phyloP scores from a whole-genome alignment of 2,888 invertebrate genomes.

The Clistopyga incitator region DNA sequence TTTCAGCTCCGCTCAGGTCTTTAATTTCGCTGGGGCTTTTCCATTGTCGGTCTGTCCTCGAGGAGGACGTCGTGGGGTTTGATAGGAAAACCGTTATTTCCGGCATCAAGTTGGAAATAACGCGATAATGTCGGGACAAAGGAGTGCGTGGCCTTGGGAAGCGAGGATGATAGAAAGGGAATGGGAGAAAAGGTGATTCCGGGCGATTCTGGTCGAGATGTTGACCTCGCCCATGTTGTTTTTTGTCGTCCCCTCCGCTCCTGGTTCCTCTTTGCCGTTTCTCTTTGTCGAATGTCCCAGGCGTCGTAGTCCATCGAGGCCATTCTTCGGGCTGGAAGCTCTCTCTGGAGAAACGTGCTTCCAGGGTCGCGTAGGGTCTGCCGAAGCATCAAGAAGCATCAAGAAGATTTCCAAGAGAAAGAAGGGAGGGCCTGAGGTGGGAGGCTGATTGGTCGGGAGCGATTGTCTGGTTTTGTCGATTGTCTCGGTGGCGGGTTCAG shows the following conservation, averaged over 20 bases:
- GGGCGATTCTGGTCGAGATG: slow-evolving; percentile 19
- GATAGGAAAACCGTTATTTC: slow-evolving; percentile 60
- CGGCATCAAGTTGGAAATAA: slow-evolving; percentile 52
- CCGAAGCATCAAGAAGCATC: slow-evolving; percentile 17
- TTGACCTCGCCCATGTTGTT: slow-evolving; percentile 4
- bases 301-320: not conserved
- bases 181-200: not conserved
- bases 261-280: not conserved
- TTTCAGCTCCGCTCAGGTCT: not conserved
- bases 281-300: not conserved
- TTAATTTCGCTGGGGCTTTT: slow-evolving; percentile 8
- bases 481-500: slow-evolving; percentile 66
- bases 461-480: slow-evolving; percentile 73
- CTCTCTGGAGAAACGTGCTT: slow-evolving; percentile 7
- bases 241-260: not conserved
- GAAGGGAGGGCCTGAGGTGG: slow-evolving; percentile 70
- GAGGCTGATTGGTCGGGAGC: slow-evolving; percentile 74
- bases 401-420: slow-evolving; percentile 12
- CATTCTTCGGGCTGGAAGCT: slow-evolving; percentile 9
- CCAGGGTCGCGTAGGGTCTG: slow-evolving; percentile 1
- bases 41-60: slow-evolving; percentile 4
- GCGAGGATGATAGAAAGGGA: not conserved
- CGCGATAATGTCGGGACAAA: slow-evolving; percentile 54
- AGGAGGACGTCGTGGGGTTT: not conserved
- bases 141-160: slow-evolving; percentile 24